Evolutionary conservation across 2,888 invertebrate species (phyloP).

Genomic region (Eurytoma californica): DNA sequence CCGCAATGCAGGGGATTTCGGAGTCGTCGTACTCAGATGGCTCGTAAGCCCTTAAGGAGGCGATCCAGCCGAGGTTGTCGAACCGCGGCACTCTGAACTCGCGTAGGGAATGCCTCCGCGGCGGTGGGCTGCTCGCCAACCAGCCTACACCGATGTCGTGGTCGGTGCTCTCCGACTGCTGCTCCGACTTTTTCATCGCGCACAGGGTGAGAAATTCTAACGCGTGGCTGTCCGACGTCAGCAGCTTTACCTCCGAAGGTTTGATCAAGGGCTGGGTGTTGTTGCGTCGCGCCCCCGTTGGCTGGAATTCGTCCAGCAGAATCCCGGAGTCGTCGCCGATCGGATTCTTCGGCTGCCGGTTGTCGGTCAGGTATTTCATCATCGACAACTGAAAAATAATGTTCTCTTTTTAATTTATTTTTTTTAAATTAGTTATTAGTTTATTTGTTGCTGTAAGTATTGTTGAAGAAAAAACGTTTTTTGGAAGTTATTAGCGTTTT

Average conservation of each 20-base stretch:
- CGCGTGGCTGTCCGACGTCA: constrained; percentile 65
- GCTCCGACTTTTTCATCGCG: constrained; percentile 65
- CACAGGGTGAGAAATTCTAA: constrained; percentile 69
- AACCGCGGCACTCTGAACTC: constrained; percentile 62
- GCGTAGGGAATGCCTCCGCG: constrained; percentile 54
- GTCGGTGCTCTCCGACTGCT: constrained; percentile 17
- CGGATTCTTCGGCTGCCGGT: background rate
- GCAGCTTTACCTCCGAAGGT: constrained; percentile 64
- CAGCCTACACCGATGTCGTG: constrained; percentile 56
- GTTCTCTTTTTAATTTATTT: background rate
- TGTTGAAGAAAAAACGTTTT: too few relatives aligned
- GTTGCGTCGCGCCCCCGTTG: background rate
- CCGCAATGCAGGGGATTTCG: background rate
- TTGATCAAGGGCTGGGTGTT: constrained; percentile 54
- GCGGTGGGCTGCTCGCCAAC: constrained; percentile 49
- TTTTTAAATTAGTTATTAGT: too few relatives aligned
- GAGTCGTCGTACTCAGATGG: background rate
- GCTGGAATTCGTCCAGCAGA: constrained; percentile 58
- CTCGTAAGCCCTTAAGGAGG: background rate
- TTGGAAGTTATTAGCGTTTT: background rate
- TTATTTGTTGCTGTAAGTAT: too few relatives aligned
- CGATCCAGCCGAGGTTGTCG: background rate
- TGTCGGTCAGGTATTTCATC: constrained; percentile 37
- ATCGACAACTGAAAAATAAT: constrained; percentile 40
- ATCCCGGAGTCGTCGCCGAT: constrained; percentile 62